These are phyloP conservation scores for Leptobrachium leishanense DNA, from an alignment of 2,113 vertebrate genomes.

Conservation along the genomic window DNA sequence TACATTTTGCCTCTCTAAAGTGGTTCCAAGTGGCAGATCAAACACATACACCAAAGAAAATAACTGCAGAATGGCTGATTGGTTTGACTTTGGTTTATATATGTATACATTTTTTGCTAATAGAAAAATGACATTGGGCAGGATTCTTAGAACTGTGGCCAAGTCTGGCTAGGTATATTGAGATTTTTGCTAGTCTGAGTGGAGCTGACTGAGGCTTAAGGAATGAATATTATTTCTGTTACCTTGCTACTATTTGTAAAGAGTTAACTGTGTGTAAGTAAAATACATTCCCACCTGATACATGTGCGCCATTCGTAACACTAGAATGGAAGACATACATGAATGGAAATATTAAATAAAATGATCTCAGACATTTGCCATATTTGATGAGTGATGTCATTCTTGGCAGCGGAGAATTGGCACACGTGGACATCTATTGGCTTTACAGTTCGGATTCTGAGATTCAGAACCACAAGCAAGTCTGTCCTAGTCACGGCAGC, in stretches of 20 bases:
- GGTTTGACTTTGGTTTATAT: slow-evolving; percentile 26
- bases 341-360: too few species aligned
- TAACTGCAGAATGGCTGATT: slow-evolving; percentile 22
- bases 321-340: too few species aligned
- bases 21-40: slow-evolving; percentile 36
- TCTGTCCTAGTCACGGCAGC: background rate
- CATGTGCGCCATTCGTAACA: too few species aligned
- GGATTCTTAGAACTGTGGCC: slow-evolving; percentile 11
- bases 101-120: slow-evolving; percentile 23
- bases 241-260: too few species aligned
- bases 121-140: slow-evolving; percentile 12
- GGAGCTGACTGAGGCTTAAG: too few species aligned
- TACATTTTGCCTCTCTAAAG: slow-evolving; percentile 23
- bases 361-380: background rate
- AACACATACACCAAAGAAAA: slow-evolving; percentile 31
- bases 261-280: too few species aligned
- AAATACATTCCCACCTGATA: too few species aligned
- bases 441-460: background rate
- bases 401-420: background rate
- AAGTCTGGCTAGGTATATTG: background rate
- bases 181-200: too few species aligned
- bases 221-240: too few species aligned
- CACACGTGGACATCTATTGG: background rate
- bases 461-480: background rate
- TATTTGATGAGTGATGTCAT: background rate